Conservation (phyloP, 2,888 invertebrate genomes). For the Norana najaformis region DNA sequence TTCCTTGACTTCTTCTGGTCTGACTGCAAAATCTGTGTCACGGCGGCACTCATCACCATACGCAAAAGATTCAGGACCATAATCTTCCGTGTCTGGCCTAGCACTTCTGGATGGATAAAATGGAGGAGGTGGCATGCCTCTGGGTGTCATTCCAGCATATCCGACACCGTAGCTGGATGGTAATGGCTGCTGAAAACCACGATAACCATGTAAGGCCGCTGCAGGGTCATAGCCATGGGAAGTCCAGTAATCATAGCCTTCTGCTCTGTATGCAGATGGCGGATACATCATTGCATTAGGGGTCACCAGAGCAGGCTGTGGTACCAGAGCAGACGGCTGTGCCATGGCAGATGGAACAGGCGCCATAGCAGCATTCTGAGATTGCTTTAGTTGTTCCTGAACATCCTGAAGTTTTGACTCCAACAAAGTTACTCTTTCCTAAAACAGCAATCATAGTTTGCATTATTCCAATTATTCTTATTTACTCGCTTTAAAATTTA, state of each 20-base stretch:
- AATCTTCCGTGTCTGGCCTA: neutral
- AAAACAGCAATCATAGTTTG: neutral
- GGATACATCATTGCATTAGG: neutral
- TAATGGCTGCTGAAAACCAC: neutral
- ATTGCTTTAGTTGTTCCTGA: slow-evolving; percentile 4
- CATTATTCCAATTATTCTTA: too few relatives aligned
- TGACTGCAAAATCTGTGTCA: neutral
- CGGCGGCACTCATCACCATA: neutral
- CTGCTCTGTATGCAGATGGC: neutral
- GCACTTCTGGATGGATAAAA: neutral
- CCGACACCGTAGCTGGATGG: neutral
- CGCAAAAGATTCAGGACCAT: neutral
- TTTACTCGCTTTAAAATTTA: too few relatives aligned
- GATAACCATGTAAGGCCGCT: slow-evolving; percentile 21
- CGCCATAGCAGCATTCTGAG: neutral
- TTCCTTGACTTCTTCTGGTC: neutral
- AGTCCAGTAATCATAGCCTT: neutral
- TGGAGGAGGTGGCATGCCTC: neutral
- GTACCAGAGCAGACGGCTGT: neutral
- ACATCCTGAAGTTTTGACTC: slow-evolving; percentile 1
- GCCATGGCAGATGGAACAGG: neutral
- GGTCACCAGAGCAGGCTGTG: neutral
- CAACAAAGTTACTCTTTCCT: neutral
- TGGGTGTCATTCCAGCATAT: neutral
- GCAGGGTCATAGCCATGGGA: slow-evolving; percentile 7